phyloP scores from a whole-genome alignment of 1,140 invertebrate species.

The Bombus turneri region DNA sequence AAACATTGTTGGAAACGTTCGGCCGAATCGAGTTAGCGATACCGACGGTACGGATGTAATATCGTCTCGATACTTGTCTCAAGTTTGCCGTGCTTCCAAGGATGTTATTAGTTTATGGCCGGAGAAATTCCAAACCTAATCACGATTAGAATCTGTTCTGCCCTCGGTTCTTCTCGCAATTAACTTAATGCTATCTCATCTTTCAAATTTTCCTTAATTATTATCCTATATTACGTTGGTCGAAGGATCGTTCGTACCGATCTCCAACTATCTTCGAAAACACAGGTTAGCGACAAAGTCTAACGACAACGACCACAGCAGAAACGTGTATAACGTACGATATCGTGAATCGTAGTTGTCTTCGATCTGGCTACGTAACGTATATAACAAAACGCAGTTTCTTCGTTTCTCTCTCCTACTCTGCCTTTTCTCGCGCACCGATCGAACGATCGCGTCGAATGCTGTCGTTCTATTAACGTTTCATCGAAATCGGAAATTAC shows the following conservation, averaged over 20 bases:
- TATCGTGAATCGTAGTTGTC: neutral
- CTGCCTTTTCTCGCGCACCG: neutral
- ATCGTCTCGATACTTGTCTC: no score
- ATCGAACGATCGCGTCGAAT: no score
- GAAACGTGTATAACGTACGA: neutral
- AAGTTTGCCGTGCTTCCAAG: neutral
- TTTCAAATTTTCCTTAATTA: neutral
- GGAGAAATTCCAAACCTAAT: neutral
- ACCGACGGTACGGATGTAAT: neutral
- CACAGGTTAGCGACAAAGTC: neutral
- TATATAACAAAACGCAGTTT: neutral
- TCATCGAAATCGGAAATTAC: no score
- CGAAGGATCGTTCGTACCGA: neutral
- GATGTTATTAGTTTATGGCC: neutral
- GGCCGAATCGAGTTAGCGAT: neutral
- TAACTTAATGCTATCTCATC: neutral
- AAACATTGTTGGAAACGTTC: neutral
- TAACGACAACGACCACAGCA: no score
- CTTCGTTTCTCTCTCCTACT: neutral
- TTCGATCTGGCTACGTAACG: neutral
- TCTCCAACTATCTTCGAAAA: neutral
- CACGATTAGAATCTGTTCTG: neutral
- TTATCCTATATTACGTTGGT: no score
- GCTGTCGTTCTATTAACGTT: no score
- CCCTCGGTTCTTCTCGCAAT: neutral